Evolutionary conservation across 2,113 vertebrate species (phyloP).

Genomic region (Puntigrus tetrazona): DNA sequence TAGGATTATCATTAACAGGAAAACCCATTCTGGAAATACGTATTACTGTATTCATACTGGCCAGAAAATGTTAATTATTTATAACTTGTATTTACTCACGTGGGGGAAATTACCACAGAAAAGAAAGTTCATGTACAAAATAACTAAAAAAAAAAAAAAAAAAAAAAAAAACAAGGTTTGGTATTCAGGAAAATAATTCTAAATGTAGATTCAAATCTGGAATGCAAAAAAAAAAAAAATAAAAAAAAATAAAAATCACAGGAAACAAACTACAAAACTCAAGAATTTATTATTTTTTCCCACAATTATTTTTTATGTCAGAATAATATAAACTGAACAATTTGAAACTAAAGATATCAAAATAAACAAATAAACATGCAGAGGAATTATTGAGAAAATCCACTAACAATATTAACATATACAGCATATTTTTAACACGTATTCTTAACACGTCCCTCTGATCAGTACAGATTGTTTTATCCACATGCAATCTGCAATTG

Average conservation of each 20-base stretch:
- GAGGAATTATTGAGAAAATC: not conserved
- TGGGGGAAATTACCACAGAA: not conserved
- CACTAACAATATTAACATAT: not conserved
- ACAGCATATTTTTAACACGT: not conserved
- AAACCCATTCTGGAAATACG: not conserved
- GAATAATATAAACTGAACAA: not conserved
- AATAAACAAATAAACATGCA: not conserved
- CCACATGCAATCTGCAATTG: not conserved
- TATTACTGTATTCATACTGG: not conserved
- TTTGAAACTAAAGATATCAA: not conserved
- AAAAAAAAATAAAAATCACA: too few relatives aligned
- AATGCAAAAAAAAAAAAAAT: not conserved
- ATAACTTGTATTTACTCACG: not conserved
- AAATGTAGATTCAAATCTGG: not conserved
- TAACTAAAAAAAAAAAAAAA: too few relatives aligned
- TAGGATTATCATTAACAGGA: not conserved
- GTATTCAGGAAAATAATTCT: not conserved
- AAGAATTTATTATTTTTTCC: not conserved
- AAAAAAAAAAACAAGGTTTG: not conserved
- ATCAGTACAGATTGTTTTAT: not conserved
- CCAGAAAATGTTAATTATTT: not conserved
- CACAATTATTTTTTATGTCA: not conserved
- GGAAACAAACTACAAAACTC: not conserved
- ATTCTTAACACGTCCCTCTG: not conserved
- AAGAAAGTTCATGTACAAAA: not conserved